phyloP scores from a whole-genome alignment of 2,797 vertebrate genomes.

The Crossoptilon crossoptilon region DNA sequence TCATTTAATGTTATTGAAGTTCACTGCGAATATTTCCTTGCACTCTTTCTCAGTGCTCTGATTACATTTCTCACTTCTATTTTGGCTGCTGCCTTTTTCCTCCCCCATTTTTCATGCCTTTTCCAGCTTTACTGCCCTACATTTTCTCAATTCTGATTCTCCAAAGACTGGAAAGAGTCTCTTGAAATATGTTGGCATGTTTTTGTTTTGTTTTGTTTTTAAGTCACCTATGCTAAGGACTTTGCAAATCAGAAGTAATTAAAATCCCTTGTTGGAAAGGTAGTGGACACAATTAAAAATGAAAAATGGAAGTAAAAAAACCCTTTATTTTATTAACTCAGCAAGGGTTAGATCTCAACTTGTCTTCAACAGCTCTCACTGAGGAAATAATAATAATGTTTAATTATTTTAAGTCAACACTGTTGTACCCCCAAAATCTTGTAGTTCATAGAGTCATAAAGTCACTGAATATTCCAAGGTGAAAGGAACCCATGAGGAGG shows the following conservation, averaged over 20 bases:
- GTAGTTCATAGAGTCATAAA: background rate
- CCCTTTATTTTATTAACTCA: background rate
- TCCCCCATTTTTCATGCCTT: background rate
- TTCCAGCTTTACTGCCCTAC: conserved; percentile 11
- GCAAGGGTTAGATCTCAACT: background rate
- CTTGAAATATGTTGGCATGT: background rate
- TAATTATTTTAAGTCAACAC: background rate
- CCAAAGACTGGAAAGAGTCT: conserved; percentile 2
- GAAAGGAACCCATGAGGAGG: background rate
- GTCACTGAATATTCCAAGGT: background rate
- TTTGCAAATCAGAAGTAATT: background rate
- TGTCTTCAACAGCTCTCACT: background rate
- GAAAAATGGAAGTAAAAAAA: accelerated
- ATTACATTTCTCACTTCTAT: conserved; percentile 40
- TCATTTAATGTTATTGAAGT: background rate
- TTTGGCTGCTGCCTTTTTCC: conserved; percentile 20
- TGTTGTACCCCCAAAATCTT: background rate
- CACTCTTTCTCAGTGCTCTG: background rate
- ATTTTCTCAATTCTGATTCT: background rate
- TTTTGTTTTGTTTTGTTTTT: background rate
- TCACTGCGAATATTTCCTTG: background rate
- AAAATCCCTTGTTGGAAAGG: background rate
- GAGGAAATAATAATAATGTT: background rate
- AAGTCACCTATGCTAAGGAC: background rate
- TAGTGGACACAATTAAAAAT: background rate